Percentiles rank a stretch among this genome's conserved stretches.
Evolutionary conservation across 2,888 invertebrate species (phyloP).

Genomic region (Microchrysa polita): DNA sequence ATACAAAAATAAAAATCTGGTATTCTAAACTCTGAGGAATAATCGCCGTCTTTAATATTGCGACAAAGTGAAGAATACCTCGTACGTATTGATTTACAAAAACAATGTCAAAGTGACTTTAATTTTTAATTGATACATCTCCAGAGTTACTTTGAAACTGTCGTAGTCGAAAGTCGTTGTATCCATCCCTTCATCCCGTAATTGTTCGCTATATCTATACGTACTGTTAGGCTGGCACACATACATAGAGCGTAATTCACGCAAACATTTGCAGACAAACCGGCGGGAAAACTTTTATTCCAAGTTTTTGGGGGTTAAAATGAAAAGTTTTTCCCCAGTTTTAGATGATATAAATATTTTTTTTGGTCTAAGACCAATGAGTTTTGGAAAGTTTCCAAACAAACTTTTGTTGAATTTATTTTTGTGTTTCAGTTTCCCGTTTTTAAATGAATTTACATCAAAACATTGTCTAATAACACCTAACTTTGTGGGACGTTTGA

Average conservation of each 20-base stretch:
- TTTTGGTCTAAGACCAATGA: conserved; percentile 43
- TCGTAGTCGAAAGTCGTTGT: too few species aligned
- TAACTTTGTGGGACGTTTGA: too few species aligned
- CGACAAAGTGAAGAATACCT: too few species aligned
- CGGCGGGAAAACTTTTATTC: conserved; percentile 47
- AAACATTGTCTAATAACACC: conserved; percentile 28
- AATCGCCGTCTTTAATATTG: too few species aligned
- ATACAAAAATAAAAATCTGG: too few species aligned
- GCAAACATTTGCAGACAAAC: conserved; percentile 32
- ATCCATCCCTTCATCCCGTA: not conserved
- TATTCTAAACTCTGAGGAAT: too few species aligned
- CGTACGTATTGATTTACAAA: conserved; percentile 31
- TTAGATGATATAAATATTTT: conserved; percentile 41
- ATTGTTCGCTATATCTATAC: too few species aligned
- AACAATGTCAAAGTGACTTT: conserved; percentile 42
- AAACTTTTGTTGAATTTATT: conserved; percentile 38
- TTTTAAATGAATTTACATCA: conserved; percentile 43
- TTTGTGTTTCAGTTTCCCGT: conserved; percentile 1
- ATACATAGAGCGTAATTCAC: not conserved
- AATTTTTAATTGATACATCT: conserved; percentile 37
- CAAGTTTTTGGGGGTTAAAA: conserved; percentile 48
- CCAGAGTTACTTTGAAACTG: conserved; percentile 32
- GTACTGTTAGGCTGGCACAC: not conserved
- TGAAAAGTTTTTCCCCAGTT: conserved; percentile 49
- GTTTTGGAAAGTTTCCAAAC: conserved; percentile 49